A percentile compares a stretch with the other conserved stretches of the same genome.
phyloP scores from a whole-genome alignment of 2,888 invertebrate genomes.

The Luffia ferchaultella region DNA sequence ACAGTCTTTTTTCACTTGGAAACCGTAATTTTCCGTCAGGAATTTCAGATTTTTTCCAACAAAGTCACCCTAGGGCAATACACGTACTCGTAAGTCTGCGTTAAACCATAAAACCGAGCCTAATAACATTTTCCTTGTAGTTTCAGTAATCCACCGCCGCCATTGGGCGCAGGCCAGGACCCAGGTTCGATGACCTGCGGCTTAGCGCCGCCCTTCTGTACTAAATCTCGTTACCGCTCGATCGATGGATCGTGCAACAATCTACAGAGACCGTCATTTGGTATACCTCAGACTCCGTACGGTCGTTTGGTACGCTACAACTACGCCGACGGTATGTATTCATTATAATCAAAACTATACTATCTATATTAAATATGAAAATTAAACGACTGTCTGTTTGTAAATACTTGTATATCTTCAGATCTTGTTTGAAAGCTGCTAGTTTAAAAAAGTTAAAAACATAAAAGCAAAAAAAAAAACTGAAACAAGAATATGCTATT shows the following conservation, averaged over 20 bases:
- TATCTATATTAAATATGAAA: too few species aligned
- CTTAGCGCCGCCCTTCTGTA: conserved; percentile 49
- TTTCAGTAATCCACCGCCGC: conserved; percentile 53
- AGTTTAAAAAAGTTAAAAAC: too few species aligned
- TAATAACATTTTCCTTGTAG: conserved; percentile 20
- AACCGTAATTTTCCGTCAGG: too few species aligned
- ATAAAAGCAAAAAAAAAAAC: too few species aligned
- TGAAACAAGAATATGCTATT: too few species aligned
- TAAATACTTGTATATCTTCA: too few species aligned
- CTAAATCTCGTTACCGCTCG: conserved; percentile 70
- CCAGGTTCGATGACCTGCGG: conserved; percentile 58
- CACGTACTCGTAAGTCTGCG: background rate
- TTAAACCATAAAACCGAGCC: background rate
- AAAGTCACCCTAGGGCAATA: background rate
- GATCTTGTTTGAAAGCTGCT: too few species aligned
- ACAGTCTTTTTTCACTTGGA: too few species aligned
- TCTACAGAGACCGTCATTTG: conserved; percentile 80
- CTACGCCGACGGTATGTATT: conserved; percentile 74
- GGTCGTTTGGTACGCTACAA: conserved; percentile 69
- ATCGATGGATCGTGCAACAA: conserved; percentile 97
- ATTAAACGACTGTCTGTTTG: too few species aligned
- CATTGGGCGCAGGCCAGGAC: conserved; percentile 40
- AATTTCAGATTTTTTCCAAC: background rate
- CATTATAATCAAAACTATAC: too few species aligned
- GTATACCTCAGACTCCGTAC: conserved; percentile 78